Conservation (phyloP, 1,140 invertebrate species). For the Oryzaephilus surinamensis region DNA sequence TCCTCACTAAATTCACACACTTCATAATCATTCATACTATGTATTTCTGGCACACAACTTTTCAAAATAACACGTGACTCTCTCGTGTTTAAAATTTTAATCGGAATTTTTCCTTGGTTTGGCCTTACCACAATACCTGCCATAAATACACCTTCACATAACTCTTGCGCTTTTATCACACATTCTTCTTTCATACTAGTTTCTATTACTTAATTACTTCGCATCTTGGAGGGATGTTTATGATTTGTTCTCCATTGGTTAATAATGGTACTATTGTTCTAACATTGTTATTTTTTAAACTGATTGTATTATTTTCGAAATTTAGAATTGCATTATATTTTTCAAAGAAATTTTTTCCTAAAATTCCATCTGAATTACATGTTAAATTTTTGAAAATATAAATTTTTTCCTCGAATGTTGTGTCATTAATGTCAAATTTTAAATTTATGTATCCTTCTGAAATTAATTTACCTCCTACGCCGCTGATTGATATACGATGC, state of each 20-base stretch:
- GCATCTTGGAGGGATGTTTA: conserved; percentile 9
- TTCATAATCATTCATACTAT: conserved; percentile 11
- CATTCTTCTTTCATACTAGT: conserved; percentile 7
- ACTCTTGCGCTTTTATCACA: conserved; percentile 13
- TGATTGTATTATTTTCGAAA: conserved; percentile 10
- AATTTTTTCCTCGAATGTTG: conserved; percentile 9
- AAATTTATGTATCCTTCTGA: too few relatives aligned
- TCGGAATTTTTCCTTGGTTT: conserved; percentile 8
- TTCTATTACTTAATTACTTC: conserved; percentile 14
- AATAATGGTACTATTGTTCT: conserved; percentile 4
- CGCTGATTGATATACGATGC: background rate
- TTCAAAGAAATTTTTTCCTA: conserved; percentile 14
- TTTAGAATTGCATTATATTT: conserved; percentile 11
- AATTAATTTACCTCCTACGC: too few relatives aligned
- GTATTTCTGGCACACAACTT: conserved; percentile 13
- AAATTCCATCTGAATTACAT: conserved; percentile 9
- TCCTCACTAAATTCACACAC: conserved; percentile 8
- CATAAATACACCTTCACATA: conserved; percentile 11
- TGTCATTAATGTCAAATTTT: too few relatives aligned
- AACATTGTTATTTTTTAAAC: conserved; percentile 4
- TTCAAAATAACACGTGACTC: conserved; percentile 10
- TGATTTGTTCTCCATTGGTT: conserved; percentile 8
- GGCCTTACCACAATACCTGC: conserved; percentile 7
- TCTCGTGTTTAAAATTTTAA: conserved; percentile 12
- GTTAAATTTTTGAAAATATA: conserved; percentile 10